Base-by-base conservation (phyloP, 2,797 vertebrate genomes). In the Vireo griseus region DNA sequence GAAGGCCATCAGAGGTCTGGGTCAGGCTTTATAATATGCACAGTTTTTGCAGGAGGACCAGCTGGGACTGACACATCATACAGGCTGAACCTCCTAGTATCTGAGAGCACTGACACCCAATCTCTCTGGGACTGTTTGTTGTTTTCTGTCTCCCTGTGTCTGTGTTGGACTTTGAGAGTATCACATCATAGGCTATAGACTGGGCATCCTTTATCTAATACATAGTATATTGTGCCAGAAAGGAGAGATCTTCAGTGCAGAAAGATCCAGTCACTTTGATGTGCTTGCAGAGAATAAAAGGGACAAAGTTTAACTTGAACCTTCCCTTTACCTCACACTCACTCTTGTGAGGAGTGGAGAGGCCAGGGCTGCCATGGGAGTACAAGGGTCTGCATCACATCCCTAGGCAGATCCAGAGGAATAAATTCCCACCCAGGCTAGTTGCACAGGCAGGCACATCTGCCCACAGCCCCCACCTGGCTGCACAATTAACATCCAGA, bases 341-440 rank as follows among this genome's bases (percentile, higher is more conserved):
- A 37, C 11, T 95, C 87, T 77, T 93, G 80, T 29, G 81, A 97
- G 90, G 77, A 92, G 62, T 80, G 68, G 87, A 78, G 69, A 95
- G 89, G 44, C 83, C 42, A 62, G 88, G 73, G 92, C 79, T 93
- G 75, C 94, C 96, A 91, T 57, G 91, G 92, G 86, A 97, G 86
- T 92, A 93, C 24, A 5, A 97, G 96, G 86, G 71, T 95, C 79
- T 97, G 88, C 89, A 95, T 98, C 97, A 93, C 96, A 98, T 98
- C 98, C 97, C 98, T 97, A 98, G 90, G 98, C 98, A 98, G 98
- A 98, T 96, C 97, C 63, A 67, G 97, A 98, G 98, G 61, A 98
- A 98, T 96, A 98, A 98, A 99, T 99, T 98, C 98, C 98, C 58
- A 94, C 97, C 98, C 97, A 98, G 97, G 97, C 96, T 88, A 80